Base-by-base conservation (phyloP, 2,888 invertebrate genomes). In the Siphlonurus alternatus region DNA sequence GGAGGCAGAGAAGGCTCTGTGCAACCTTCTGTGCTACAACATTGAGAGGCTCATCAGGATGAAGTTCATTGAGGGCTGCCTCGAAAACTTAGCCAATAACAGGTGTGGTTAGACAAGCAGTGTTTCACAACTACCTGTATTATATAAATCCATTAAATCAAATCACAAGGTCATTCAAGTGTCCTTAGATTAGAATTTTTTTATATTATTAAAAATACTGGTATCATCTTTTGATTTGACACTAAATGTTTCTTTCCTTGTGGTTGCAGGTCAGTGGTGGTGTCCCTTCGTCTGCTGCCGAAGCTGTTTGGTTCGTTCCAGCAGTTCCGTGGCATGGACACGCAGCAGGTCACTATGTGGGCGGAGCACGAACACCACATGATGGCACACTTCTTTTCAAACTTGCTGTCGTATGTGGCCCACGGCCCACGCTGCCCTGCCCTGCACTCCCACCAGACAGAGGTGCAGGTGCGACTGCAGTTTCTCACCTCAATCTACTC, bases 61-160 rank as follows among this genome's bases (percentile, higher is more conserved):
- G 77, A 93, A 94, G 76, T 96, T 96, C 72, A 94, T 96, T 68
- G 94, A 95, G 75, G 95, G 94, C 7, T 94, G 94, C 71, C 79
- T 95, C 60, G 88, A 92, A 70, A 95, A 95, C 76, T 80, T 95
- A 67, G 87, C 91, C 18, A 85, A 85, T 69, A 92, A 94, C 76
- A 85, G 84, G 83, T 86, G 75, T 72, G 74, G 63, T 64, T 5
- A 25, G 51, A 63, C 53, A 10, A 59, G 15, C 19, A 25, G 15
- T 23, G 20, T 63, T 15, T 51, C 20, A 53, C 65, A 22, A 3
- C 23, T 59, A 23, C 25, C 25, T 3, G 62, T 61, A 61, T 62
- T 25, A 65, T 51, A 15, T 38, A 38, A 38, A 38, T 38, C 15
- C 38, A n/a, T n/a, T n/a, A n/a, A n/a, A n/a, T n/a, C n/a, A n/a